Percentiles rank a stretch among this genome's conserved stretches.
Evolutionary conservation across 2,888 invertebrate genomes (phyloP).

Genomic region (Metacarcinus magister): DNA sequence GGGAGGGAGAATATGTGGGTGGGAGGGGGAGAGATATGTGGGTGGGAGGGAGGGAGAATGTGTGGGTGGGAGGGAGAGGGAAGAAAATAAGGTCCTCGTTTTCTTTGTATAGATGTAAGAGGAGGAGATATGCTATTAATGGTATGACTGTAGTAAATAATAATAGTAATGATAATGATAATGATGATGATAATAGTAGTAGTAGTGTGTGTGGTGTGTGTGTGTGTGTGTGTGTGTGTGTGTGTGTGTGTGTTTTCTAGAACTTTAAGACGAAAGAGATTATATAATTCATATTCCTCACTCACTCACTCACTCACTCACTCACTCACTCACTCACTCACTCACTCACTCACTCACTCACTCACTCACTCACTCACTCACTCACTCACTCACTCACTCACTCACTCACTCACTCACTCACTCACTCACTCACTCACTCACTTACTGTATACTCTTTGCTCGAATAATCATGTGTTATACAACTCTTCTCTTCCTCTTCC

Average conservation of each 20-base stretch:
- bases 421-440: neutral
- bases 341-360: constrained; percentile 29
- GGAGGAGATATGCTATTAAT: neutral
- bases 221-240: too few relatives aligned
- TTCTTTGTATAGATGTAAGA: neutral
- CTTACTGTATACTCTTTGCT: neutral
- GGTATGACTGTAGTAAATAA: neutral
- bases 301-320: constrained; percentile 4
- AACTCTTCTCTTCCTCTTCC: too few relatives aligned
- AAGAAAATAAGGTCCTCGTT: too few relatives aligned
- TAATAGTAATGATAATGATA: too few relatives aligned
- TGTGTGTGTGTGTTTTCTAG: neutral
- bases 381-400: constrained; percentile 5
- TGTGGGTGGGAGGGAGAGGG: too few relatives aligned
- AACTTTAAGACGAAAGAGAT: neutral
- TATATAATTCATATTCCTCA: neutral
- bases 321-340: neutral
- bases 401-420: neutral
- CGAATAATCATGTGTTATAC: too few relatives aligned
- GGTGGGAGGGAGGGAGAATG: neutral
- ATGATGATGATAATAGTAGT: too few relatives aligned
- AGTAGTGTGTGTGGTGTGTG: too few relatives aligned
- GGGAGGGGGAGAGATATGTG: neutral
- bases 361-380: constrained; percentile 34
- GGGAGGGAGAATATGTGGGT: neutral